Evolutionary conservation across 2,113 vertebrate genomes (phyloP).

Genomic region (Connochaetes taurinus): DNA sequence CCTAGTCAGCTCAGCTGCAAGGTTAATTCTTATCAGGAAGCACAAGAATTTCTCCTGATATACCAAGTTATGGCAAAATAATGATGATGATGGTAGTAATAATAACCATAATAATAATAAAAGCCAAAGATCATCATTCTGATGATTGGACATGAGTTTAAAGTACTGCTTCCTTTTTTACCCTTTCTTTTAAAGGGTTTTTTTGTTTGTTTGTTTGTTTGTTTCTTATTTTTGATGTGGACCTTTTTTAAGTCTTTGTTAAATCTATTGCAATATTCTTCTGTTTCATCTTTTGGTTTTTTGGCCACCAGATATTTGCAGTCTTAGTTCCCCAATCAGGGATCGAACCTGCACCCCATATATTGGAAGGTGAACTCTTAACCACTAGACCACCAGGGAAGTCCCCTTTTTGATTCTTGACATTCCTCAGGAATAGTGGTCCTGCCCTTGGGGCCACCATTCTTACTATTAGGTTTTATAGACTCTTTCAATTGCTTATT

Average conservation of each 20-base stretch:
- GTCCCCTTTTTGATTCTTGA: background rate
- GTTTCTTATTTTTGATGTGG: background rate
- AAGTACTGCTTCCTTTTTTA: background rate
- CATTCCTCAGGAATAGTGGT: background rate
- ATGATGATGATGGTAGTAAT: background rate
- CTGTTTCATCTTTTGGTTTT: background rate
- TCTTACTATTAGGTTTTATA: background rate
- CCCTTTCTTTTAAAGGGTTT: background rate
- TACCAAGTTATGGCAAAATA: background rate
- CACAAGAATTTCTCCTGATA: background rate
- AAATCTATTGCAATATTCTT: background rate
- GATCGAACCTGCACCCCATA: background rate
- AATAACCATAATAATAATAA: background rate
- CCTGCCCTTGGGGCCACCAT: background rate
- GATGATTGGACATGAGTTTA: background rate
- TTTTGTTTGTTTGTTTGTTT: background rate
- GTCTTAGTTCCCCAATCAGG: background rate
- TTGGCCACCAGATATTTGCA: background rate
- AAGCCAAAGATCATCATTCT: background rate
- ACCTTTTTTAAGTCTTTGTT: background rate
- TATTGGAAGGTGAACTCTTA: background rate
- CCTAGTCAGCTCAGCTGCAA: background rate
- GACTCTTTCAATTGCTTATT: background rate
- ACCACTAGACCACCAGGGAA: background rate
- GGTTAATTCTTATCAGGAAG: too few relatives aligned